Evolutionary conservation across 2,888 invertebrate species (phyloP), one percentile per base, ranked within the genome.

Genomic region (Drosophila quinaria): DNA sequence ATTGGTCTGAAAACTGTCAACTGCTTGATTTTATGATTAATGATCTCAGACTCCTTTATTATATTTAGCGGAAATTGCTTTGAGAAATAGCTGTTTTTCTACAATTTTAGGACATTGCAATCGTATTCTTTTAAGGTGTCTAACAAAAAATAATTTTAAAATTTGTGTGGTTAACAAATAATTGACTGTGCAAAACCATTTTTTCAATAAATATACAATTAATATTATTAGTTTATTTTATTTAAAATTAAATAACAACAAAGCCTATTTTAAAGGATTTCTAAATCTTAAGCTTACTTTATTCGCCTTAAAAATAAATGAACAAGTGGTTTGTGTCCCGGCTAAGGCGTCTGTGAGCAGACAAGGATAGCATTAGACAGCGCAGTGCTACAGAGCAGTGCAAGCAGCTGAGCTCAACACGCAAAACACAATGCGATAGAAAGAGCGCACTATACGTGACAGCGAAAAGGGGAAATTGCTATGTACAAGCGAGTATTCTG

Each of bases 291-390:
- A 47, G 31, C 10, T 31, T n/a, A 2, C 6, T 6, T 37, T 6
- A n/a, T 2, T 37, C 1, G n/a, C 6, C 6, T 15, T 37, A 15
- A n/a, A 37, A n/a, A n/a, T n/a, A 1, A 22, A 22, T 22, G 3
- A 22, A 22, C 87, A 70, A 70, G 56, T 50, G 87, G 87, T 87
- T 81, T 4, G 81, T 66, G 87, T 84, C 84, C 15, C 4, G 3
- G 55, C 77, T 81, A 49, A 0, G 11, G 10, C 13, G 15, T 8
- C n/a, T 19, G 46, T 4, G 31, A 1, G 29, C 4, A 50, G 51
- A 55, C 42, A 58, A 63, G 25, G 70, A 70, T 3, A 44, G 59
- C 52, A 1, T 6, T 15, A 65, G 0, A 6, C 3, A 44, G 4
- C 5, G 4, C 0, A 9, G 10, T 13, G 50, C n/a, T 11, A 1